Percentiles rank a stretch among this genome's conserved stretches.
These are phyloP conservation scores for Nemopilema nomurai DNA, from an alignment of 30 jellyfish, hydroid and myxozoan species.

Conservation along the genomic window DNA sequence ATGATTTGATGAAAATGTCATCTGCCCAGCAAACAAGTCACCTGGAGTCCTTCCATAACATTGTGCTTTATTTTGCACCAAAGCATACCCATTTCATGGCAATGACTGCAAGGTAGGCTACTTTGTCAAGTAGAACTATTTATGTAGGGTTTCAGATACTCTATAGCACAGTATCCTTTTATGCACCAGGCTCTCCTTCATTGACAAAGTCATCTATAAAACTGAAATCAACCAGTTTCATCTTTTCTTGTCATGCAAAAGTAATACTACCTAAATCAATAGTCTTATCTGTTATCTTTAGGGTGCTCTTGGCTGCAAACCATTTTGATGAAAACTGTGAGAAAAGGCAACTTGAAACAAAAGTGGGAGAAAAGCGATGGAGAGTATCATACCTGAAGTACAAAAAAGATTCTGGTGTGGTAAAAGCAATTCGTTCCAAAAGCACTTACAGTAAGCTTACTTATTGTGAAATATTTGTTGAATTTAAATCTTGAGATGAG, in stretches of 20 bases:
- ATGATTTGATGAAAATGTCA: conserved; percentile 18
- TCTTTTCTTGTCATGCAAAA: not conserved
- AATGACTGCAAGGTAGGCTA: conserved; percentile 13
- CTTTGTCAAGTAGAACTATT: not conserved
- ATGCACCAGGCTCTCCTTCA: not conserved
- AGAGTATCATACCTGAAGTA: conserved; percentile 13
- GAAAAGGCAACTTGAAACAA: conserved; percentile 14
- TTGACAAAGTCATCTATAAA: not conserved
- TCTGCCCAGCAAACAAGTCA: conserved; percentile 16
- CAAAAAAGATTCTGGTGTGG: conserved; percentile 23
- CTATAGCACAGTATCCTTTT: no score
- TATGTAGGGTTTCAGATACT: not conserved
- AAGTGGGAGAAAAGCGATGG: conserved; percentile 36
- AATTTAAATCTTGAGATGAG: no score
- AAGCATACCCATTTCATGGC: conserved; percentile 27
- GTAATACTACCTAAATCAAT: not conserved
- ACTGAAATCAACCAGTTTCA: not conserved
- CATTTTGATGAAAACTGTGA: conserved; percentile 25
- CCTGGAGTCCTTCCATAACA: conserved; percentile 24
- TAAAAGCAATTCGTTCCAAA: conserved; percentile 9
- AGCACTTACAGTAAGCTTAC: conserved; percentile 21
- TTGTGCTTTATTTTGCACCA: conserved; percentile 24
- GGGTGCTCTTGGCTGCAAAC: conserved; percentile 16
- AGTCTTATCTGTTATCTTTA: not conserved
- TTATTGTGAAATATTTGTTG: no score